Evolutionary conservation across 2,113 vertebrate genomes (phyloP).

Genomic region (Blennius ocellaris): DNA sequence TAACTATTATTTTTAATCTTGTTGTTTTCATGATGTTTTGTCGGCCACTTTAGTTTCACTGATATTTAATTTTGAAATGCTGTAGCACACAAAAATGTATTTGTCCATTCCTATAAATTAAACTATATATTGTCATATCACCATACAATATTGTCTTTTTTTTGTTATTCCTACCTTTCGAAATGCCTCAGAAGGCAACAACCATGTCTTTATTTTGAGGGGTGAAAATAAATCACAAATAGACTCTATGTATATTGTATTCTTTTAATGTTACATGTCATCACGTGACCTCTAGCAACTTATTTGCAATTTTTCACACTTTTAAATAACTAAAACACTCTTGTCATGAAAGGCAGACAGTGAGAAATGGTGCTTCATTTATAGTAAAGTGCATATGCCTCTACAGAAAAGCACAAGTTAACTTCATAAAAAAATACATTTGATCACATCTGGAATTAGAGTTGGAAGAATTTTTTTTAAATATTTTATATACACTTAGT

Average conservation of each 20-base stretch:
- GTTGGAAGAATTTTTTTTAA: not conserved
- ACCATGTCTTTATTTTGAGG: no score
- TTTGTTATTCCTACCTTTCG: not conserved
- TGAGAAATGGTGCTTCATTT: conserved; percentile 3
- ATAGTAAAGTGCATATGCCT: conserved; percentile 38
- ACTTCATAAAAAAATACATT: conserved; percentile 4
- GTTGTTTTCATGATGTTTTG: conserved; percentile 15
- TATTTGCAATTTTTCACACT: not conserved
- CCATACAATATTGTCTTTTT: not conserved
- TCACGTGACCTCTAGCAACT: not conserved
- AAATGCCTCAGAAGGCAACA: no score
- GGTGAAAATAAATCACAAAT: no score
- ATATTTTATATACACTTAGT: conserved; percentile 19
- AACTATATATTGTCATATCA: conserved; percentile 44
- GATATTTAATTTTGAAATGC: conserved; percentile 75
- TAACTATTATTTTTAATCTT: conserved; percentile 27
- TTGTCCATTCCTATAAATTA: conserved; percentile 62
- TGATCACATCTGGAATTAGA: not conserved
- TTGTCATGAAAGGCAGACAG: conserved; percentile 28
- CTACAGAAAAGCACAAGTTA: not conserved
- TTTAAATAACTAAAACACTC: not conserved
- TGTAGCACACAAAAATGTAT: conserved; percentile 61
- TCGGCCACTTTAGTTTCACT: conserved; percentile 71
- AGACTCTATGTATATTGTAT: not conserved
- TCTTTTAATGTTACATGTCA: not conserved